Evolutionary conservation across 2,888 invertebrate species (phyloP).

Genomic region (Polyploca ridens): DNA sequence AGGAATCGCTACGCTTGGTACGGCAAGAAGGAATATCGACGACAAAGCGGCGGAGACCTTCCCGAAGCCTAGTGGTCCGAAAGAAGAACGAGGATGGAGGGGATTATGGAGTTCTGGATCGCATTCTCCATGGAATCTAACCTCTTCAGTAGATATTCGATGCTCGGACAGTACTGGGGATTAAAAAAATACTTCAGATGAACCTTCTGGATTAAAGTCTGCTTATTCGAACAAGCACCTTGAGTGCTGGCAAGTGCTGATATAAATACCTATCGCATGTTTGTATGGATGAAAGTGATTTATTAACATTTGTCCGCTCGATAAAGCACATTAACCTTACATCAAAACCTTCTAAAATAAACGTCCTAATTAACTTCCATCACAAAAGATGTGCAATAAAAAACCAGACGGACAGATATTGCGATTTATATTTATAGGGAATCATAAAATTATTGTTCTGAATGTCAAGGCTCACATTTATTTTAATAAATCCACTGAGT

Average conservation of each 20-base stretch:
- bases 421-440: neutral
- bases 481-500: no score
- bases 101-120: no score
- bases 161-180: no score
- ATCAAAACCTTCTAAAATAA: neutral
- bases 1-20: no score
- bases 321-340: neutral
- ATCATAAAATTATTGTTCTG: neutral
- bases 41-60: no score
- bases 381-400: neutral
- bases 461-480: no score
- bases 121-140: no score
- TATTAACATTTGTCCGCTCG: neutral
- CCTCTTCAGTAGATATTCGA: no score
- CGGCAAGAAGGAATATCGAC: no score
- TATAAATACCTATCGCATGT: neutral
- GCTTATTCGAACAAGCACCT: neutral
- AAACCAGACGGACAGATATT: neutral
- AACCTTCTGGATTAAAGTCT: neutral
- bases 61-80: no score
- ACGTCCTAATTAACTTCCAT: constrained; percentile 1
- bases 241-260: neutral
- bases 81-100: no score
- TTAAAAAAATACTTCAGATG: neutral
- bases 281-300: neutral